Conservation (phyloP, 2,888 invertebrate species). For the Caradrina kadenii region DNA sequence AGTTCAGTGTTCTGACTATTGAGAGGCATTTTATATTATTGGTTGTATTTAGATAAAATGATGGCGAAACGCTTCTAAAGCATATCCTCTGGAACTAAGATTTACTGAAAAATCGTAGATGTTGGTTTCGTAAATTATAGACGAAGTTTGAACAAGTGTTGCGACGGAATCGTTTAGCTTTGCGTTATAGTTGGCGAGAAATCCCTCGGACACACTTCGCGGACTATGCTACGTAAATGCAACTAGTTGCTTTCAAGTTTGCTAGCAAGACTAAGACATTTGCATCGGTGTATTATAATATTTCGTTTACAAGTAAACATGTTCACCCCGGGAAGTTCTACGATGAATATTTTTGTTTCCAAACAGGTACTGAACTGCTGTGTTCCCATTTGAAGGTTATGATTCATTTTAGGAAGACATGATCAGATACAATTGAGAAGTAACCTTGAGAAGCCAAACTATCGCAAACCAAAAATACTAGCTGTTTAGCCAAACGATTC, state of each 20-base stretch:
- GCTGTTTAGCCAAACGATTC: not conserved
- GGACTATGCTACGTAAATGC: not conserved
- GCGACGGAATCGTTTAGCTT: constrained; percentile 43
- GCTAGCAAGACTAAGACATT: too few relatives aligned
- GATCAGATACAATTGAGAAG: not conserved
- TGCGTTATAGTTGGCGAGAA: constrained; percentile 29
- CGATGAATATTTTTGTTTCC: too few relatives aligned
- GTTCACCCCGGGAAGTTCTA: too few relatives aligned
- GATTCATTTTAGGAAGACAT: not conserved
- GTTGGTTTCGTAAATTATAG: constrained; percentile 22
- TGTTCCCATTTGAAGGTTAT: too few relatives aligned
- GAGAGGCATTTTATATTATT: too few relatives aligned
- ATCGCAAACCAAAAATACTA: not conserved
- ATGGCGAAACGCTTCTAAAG: too few relatives aligned
- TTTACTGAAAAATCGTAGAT: constrained; percentile 15
- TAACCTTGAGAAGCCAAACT: too few relatives aligned
- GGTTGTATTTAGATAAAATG: too few relatives aligned
- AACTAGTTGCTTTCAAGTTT: not conserved
- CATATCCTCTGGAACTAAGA: too few relatives aligned
- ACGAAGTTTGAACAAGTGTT: constrained; percentile 40
- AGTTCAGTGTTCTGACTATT: too few relatives aligned
- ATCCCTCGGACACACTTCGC: constrained; percentile 4
- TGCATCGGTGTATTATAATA: too few relatives aligned
- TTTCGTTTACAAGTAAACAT: too few relatives aligned
- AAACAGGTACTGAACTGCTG: not conserved